Base-by-base conservation (phyloP, 1,140 invertebrate genomes). In the Pseudachorutes palmiensis region DNA sequence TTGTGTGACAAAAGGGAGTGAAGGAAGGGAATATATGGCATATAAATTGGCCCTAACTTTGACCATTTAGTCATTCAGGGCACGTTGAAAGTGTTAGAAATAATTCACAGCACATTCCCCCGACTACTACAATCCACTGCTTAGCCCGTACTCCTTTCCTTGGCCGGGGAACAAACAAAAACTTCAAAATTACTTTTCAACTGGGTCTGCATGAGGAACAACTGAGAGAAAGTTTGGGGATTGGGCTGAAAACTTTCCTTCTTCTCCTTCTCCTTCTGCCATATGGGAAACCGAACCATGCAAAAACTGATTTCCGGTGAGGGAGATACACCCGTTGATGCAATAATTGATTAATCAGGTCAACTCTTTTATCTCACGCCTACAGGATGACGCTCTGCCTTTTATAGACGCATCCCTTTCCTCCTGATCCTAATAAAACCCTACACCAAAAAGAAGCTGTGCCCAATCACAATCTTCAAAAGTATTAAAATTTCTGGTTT, bases 31-130 rank as follows among this genome's bases (percentile, higher is more conserved):
- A n/a, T n/a, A n/a, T n/a, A n/a, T n/a, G 51, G 51, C 12, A 14
- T 26, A 55, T 55, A 55, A 55, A 55, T 55, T 55, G 51, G 51
- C 51, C 24, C 51, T 12, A 45, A 55, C 51, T 55, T 55, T 55
- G 51, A 16, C 51, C 51, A 55, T 55, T 55, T 55, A 55, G 51
- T 9, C 3, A 55, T 55, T 12, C 51, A 12, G 51, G 24, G 51
- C 51, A 55, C 51, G 51, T 26, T 14, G 51, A 55, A 24, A 26
- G 51, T 26, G 12, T 55, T 55, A 55, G 51, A 24, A 55, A 55
- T 55, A 55, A 55, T 24, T 55, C 51, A 55, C 51, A 55, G 51
- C 51, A 55, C 12, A 24, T 12, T 55, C 12, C 24, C 51, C 51
- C 36, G 5, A n/a, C n/a, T n/a, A n/a, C n/a, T n/a, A n/a, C n/a